Percentiles rank a stretch among this genome's conserved stretches.
phyloP scores from a whole-genome alignment of 1,140 invertebrate species.

The Drosophila paulistorum region DNA sequence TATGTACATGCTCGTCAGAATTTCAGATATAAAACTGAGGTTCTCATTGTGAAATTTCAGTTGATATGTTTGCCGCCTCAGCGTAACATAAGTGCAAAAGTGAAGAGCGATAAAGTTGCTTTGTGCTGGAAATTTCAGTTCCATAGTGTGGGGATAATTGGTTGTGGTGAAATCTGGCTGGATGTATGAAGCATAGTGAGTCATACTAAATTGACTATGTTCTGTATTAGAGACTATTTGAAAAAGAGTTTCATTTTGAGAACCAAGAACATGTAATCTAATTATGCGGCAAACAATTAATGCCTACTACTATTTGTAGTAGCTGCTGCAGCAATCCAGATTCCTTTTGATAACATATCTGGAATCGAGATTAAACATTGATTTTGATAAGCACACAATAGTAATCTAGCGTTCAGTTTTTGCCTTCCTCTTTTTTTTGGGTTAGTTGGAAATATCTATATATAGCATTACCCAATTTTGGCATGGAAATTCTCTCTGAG shows the following conservation, averaged over 20 bases:
- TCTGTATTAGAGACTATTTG: no score
- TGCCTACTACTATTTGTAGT: neutral
- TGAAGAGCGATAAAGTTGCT: neutral
- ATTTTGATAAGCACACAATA: neutral
- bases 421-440: neutral
- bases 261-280: neutral
- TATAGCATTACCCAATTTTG: neutral
- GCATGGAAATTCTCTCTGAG: no score
- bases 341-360: constrained; percentile 1
- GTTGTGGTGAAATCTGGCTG: neutral
- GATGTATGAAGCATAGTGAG: neutral
- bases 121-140: constrained; percentile 22
- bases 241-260: neutral
- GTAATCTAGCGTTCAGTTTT: neutral
- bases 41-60: constrained; percentile 41
- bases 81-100: neutral
- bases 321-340: neutral
- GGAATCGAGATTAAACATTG: neutral
- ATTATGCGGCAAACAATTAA: neutral
- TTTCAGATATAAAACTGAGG: constrained; percentile 7
- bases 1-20: neutral
- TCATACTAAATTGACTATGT: neutral
- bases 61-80: neutral
- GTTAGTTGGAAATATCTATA: neutral
- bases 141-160: neutral